Conservation (phyloP, 1,140 invertebrate genomes). For the Hylaeus volcanicus region DNA sequence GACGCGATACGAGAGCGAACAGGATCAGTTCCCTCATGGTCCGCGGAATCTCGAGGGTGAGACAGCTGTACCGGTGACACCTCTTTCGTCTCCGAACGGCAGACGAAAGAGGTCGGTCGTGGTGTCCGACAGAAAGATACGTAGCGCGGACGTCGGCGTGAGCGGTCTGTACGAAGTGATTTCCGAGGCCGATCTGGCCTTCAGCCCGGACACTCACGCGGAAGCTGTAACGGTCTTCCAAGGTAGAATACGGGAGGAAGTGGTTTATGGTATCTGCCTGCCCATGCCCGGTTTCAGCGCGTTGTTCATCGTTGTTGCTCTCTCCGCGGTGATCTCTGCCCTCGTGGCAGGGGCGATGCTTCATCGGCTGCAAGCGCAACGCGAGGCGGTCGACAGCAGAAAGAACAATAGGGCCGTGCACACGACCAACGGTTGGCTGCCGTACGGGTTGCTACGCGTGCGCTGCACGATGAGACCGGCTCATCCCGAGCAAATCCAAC, state of each 20-base stretch:
- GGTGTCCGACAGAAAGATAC: conserved; percentile 86
- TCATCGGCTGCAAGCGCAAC: conserved; percentile 88
- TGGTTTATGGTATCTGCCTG: conserved; percentile 95
- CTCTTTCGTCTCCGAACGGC: conserved; percentile 59
- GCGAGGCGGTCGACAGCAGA: conserved; percentile 82
- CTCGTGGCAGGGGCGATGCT: conserved; percentile 88
- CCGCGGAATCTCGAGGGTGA: conserved; percentile 86
- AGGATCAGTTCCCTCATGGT: conserved; percentile 91
- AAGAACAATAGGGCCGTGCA: conserved; percentile 76
- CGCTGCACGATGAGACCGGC: conserved; percentile 71
- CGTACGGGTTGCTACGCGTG: conserved; percentile 84
- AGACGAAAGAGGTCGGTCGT: conserved; percentile 85
- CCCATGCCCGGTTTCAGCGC: conserved; percentile 93
- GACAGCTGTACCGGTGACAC: conserved; percentile 60
- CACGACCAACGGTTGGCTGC: conserved; percentile 85
- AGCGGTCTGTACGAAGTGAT: conserved; percentile 95
- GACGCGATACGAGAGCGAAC: conserved; percentile 79
- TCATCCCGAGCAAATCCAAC: conserved; percentile 59
- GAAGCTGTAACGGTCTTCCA: conserved; percentile 93
- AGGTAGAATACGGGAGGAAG: conserved; percentile 91
- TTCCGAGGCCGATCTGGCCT: conserved; percentile 94
- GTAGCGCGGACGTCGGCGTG: conserved; percentile 92
- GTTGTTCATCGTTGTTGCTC: conserved; percentile 91
- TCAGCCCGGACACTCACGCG: conserved; percentile 89
- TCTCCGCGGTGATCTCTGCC: conserved; percentile 91